Conservation (phyloP, 2,113 vertebrate genomes). For the Hemiprocne comata region DNA sequence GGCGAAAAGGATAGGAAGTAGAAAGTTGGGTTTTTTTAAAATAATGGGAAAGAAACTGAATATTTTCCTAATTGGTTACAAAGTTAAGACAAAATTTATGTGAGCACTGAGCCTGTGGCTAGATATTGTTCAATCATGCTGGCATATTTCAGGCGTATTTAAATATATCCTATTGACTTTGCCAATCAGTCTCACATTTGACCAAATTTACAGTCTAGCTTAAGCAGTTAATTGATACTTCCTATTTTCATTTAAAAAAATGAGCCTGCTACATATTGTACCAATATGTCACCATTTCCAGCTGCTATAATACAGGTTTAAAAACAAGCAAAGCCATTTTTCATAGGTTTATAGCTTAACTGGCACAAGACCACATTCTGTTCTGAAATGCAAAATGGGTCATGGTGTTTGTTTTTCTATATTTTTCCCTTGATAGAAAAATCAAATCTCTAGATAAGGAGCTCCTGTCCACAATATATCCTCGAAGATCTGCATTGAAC, state of each 20-base stretch:
- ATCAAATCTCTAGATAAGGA: slow-evolving; percentile 31
- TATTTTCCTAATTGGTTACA: background rate
- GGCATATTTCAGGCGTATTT: background rate
- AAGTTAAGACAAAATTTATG: background rate
- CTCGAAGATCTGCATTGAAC: slow-evolving; percentile 50
- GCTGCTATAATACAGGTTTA: slow-evolving; percentile 10
- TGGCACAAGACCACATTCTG: background rate
- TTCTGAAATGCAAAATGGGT: slow-evolving; percentile 30
- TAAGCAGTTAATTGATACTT: slow-evolving; percentile 2
- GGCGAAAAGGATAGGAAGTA: background rate
- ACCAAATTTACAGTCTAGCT: slow-evolving; percentile 28
- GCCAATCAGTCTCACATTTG: background rate
- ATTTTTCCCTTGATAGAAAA: slow-evolving; percentile 5
- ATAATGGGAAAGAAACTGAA: background rate
- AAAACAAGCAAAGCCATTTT: slow-evolving; percentile 9
- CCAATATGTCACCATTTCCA: background rate
- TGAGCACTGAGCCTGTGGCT: background rate
- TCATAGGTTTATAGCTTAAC: slow-evolving; percentile 26
- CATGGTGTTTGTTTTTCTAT: slow-evolving; percentile 9
- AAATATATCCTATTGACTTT: slow-evolving; percentile 18
- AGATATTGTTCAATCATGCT: background rate
- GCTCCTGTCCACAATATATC: slow-evolving; percentile 1
- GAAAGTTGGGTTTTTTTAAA: background rate
- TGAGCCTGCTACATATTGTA: background rate
- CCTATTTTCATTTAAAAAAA: slow-evolving; percentile 21